Conservation (phyloP, 2,797 vertebrate genomes). For the Sciurus carolinensis region DNA sequence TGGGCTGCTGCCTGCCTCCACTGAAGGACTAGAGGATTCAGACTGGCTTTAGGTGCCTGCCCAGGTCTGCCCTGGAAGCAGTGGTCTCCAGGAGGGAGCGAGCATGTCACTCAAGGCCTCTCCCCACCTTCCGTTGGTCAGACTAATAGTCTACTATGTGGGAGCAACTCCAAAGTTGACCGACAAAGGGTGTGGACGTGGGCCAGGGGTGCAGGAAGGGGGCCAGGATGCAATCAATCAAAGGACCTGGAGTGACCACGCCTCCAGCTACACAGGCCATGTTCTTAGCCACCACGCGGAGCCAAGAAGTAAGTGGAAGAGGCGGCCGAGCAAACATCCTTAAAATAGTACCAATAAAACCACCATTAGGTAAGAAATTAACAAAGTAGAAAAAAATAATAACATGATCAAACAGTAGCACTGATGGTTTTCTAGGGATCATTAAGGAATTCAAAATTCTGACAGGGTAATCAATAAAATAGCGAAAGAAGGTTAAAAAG, state of each 20-base stretch:
- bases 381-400: not conserved
- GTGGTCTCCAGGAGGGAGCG: not conserved
- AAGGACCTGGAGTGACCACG: too few species aligned
- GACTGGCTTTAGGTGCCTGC: not conserved
- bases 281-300: not conserved
- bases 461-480: not conserved
- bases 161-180: not conserved
- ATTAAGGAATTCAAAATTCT: not conserved
- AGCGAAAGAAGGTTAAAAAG: not conserved
- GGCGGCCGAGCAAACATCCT: not conserved
- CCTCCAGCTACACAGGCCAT: not conserved
- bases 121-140: not conserved
- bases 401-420: not conserved
- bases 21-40: not conserved
- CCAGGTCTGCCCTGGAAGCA: not conserved
- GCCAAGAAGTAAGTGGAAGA: not conserved
- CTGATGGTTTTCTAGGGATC: not conserved
- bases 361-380: not conserved
- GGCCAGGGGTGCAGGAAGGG: not conserved
- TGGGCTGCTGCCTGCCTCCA: not conserved
- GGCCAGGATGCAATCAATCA: too few species aligned
- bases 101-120: not conserved
- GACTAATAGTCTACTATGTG: not conserved
- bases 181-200: not conserved
- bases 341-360: too few species aligned